A percentile compares a stretch with the other conserved stretches of the same genome.
phyloP scores from a whole-genome alignment of 2,113 vertebrate genomes.

The Chrysochloris asiatica region DNA sequence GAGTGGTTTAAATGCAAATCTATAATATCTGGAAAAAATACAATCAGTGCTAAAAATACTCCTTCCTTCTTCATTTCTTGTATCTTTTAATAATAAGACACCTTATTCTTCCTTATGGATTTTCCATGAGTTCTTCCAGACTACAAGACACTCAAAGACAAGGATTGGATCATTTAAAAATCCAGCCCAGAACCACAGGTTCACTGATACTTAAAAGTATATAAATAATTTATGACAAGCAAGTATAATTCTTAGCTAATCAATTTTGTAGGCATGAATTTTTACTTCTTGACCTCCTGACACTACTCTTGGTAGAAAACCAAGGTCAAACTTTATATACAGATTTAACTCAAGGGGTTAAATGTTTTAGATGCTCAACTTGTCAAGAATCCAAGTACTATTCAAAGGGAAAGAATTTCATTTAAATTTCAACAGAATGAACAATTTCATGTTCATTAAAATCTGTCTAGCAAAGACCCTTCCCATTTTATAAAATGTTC shows the following conservation, averaged over 20 bases:
- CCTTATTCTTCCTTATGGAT: not conserved
- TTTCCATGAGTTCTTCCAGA: not conserved
- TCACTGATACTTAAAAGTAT: not conserved
- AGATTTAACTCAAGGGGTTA: not conserved
- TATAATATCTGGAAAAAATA: slow-evolving; percentile 21
- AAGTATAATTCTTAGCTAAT: not conserved
- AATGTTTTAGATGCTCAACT: slow-evolving; percentile 12
- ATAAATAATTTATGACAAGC: not conserved
- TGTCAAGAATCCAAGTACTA: not conserved
- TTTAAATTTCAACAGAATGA: slow-evolving; percentile 33
- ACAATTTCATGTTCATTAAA: slow-evolving; percentile 37
- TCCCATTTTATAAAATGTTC: slow-evolving; percentile 1
- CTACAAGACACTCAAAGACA: not conserved
- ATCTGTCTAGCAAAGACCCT: not conserved
- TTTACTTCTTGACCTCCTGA: slow-evolving; percentile 3
- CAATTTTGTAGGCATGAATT: not conserved
- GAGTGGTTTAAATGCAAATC: slow-evolving; percentile 2
- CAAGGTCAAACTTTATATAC: not conserved
- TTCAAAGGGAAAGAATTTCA: slow-evolving; percentile 25
- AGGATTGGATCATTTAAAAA: not conserved
- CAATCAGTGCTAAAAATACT: not conserved
- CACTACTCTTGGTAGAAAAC: not conserved
- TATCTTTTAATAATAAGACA: slow-evolving; percentile 8
- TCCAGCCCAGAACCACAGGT: not conserved
- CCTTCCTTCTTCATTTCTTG: not conserved